phyloP scores from a whole-genome alignment of 2,113 vertebrate species.

The Colistium nudipinnis region DNA sequence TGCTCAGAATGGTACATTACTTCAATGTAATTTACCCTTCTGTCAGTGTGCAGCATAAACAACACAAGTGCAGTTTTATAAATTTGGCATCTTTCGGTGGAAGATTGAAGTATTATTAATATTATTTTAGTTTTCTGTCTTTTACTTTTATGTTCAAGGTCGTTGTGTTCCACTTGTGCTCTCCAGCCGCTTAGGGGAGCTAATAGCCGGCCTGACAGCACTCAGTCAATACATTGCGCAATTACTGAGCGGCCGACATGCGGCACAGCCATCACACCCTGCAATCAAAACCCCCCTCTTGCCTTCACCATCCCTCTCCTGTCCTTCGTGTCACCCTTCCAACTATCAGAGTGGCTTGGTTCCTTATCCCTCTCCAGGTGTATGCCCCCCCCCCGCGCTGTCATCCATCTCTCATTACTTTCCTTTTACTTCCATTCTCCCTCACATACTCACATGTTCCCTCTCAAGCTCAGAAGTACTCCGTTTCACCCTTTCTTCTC shows the following conservation, averaged over 20 bases:
- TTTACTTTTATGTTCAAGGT: too few species aligned
- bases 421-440: slow-evolving; percentile 16
- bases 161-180: slow-evolving; percentile 32
- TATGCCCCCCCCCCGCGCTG: background rate
- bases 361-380: slow-evolving; percentile 33
- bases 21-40: too few species aligned
- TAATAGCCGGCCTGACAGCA: slow-evolving; percentile 60
- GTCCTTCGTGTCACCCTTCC: slow-evolving; percentile 35
- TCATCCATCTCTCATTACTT: slow-evolving; percentile 53
- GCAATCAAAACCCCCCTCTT: slow-evolving; percentile 46
- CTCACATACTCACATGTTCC: background rate
- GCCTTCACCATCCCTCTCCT: slow-evolving; percentile 15
- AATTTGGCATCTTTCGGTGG: too few species aligned
- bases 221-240: slow-evolving; percentile 54
- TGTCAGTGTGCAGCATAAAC: too few species aligned
- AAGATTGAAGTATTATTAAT: too few species aligned
- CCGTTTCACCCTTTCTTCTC: slow-evolving; percentile 33
- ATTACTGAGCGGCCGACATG: slow-evolving; percentile 54
- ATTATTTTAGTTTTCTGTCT: slow-evolving; percentile 7
- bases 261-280: slow-evolving; percentile 16
- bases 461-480: background rate
- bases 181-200: slow-evolving; percentile 43
- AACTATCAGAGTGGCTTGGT: slow-evolving; percentile 24
- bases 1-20: too few species aligned
- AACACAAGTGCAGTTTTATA: too few species aligned